Percentiles rank a stretch among this genome's conserved stretches.
Evolutionary conservation across 1,140 invertebrate species (phyloP).

Genomic region (Aphidius gifuensis): DNA sequence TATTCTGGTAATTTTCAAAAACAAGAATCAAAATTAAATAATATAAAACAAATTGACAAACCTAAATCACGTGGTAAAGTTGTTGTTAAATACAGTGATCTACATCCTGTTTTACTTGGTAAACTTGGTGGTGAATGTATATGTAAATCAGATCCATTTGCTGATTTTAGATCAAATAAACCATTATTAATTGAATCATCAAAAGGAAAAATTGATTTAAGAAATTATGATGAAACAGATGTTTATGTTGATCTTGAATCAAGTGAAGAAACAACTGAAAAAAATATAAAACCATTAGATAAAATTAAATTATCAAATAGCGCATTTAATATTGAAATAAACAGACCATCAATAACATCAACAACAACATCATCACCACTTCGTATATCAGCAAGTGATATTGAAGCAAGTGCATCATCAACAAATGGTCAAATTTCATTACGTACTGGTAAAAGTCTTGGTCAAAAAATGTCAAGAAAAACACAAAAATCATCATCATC

Average conservation of each 20-base stretch:
- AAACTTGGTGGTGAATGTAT: slow-evolving; percentile 73
- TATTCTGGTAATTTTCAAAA: slow-evolving; percentile 33
- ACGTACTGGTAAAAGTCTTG: slow-evolving; percentile 23
- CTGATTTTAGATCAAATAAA: slow-evolving; percentile 39
- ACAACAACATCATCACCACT: slow-evolving; percentile 10
- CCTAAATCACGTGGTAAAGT: slow-evolving; percentile 55
- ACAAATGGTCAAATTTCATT: slow-evolving; percentile 5
- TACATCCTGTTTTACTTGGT: slow-evolving; percentile 65
- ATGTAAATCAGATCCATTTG: slow-evolving; percentile 64
- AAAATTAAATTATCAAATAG: background rate
- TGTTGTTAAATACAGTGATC: slow-evolving; percentile 65
- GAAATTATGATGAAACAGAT: slow-evolving; percentile 50
- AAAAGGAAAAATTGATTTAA: slow-evolving; percentile 43
- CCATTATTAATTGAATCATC: slow-evolving; percentile 41
- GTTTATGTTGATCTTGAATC: slow-evolving; percentile 49
- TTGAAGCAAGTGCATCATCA: slow-evolving; percentile 13
- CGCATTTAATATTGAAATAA: background rate
- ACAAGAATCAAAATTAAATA: slow-evolving; percentile 24
- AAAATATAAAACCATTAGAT: slow-evolving; percentile 5
- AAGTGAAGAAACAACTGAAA: slow-evolving; percentile 24
- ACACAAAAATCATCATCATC: slow-evolving; percentile 24
- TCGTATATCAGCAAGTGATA: slow-evolving; percentile 13
- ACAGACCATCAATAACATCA: background rate
- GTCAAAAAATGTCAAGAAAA: background rate
- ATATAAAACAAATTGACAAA: slow-evolving; percentile 36